Evolutionary conservation across 2,888 invertebrate genomes (phyloP).

Genomic region (Craniophora ligustri): DNA sequence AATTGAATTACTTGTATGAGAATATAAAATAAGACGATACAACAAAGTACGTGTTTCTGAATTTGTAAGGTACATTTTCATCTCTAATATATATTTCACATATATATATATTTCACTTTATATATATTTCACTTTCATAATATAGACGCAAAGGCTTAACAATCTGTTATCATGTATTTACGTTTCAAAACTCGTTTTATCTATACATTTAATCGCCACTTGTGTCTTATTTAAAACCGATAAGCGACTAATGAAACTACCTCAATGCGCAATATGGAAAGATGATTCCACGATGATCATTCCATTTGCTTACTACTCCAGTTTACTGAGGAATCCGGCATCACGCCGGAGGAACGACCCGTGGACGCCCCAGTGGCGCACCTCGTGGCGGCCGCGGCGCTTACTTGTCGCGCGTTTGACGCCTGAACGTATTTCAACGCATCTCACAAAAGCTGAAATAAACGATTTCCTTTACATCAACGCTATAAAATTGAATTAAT

Average conservation of each 20-base stretch:
- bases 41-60: too few species aligned
- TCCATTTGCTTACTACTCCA: slow-evolving; percentile 17
- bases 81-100: too few species aligned
- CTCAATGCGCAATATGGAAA: not conserved
- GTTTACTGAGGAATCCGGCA: slow-evolving; percentile 71
- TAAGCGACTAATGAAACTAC: not conserved
- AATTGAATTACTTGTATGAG: too few species aligned
- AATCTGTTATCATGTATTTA: too few species aligned
- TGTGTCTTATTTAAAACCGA: not conserved
- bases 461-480: slow-evolving; percentile 67
- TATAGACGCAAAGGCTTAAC: too few species aligned
- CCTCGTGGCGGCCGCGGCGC: slow-evolving; percentile 29
- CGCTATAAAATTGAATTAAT: slow-evolving; percentile 63
- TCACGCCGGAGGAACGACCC: slow-evolving; percentile 58
- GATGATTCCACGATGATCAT: not conserved
- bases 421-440: slow-evolving; percentile 35
- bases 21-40: too few species aligned
- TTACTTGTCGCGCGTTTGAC: slow-evolving; percentile 31
- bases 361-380: slow-evolving; percentile 43
- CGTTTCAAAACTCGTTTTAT: too few species aligned
- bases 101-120: too few species aligned
- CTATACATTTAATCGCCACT: too few species aligned
- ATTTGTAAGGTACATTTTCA: too few species aligned
- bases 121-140: too few species aligned
- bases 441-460: slow-evolving; percentile 55